These are phyloP conservation scores for Caenorhabditis parvicauda DNA, from an alignment of 2,888 invertebrate species.

Conservation along the genomic window DNA sequence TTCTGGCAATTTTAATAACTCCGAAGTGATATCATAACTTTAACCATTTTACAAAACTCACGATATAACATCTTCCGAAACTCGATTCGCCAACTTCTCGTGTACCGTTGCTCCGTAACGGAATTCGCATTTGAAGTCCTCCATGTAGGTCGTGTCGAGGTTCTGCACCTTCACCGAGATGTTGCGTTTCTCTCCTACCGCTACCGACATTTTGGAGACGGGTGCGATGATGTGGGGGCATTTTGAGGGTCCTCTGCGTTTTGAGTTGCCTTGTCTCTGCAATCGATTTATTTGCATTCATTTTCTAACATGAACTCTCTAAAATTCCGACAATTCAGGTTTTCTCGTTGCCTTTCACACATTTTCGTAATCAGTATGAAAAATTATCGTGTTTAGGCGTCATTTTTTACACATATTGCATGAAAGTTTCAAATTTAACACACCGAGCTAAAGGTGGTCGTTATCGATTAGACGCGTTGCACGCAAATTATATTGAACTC, in stretches of 20 bases:
- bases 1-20: too few species aligned
- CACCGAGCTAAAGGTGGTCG: too few species aligned
- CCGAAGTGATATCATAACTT: too few species aligned
- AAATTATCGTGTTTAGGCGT: too few species aligned
- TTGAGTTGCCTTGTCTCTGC: slow-evolving; percentile 49
- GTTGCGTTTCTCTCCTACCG: slow-evolving; percentile 61
- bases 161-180: slow-evolving; percentile 50
- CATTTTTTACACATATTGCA: too few species aligned
- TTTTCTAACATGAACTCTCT: too few species aligned
- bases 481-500: too few species aligned
- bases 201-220: slow-evolving; percentile 61
- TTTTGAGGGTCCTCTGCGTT: slow-evolving; percentile 60
- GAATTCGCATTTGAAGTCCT: slow-evolving; percentile 60
- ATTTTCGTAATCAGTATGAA: too few species aligned
- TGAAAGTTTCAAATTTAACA: neutral
- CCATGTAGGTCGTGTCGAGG: slow-evolving; percentile 57
- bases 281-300: slow-evolving; percentile 8
- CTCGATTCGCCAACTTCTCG: slow-evolving; percentile 34
- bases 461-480: too few species aligned
- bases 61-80: slow-evolving; percentile 39
- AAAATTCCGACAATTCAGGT: too few species aligned
- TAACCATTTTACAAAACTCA: slow-evolving; percentile 30
- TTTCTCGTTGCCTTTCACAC: too few species aligned
- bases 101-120: slow-evolving; percentile 34
- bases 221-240: slow-evolving; percentile 63